phyloP scores from a whole-genome alignment of 2,797 vertebrate species.

The Etheostoma nigrum region DNA sequence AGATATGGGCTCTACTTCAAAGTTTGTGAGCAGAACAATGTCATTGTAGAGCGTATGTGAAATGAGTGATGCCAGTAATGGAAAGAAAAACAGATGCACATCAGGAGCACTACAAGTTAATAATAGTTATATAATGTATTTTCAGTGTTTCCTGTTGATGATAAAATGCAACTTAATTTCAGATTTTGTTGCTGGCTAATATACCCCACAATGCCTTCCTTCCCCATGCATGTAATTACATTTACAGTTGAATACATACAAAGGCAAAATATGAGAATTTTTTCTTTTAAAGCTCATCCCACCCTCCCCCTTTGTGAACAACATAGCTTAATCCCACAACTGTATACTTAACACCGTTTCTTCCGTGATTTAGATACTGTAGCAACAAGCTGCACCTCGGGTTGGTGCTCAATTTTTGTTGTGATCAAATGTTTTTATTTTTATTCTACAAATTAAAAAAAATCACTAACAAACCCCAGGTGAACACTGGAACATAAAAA shows the following conservation, averaged over 20 bases:
- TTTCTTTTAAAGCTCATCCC: slow-evolving; percentile 33
- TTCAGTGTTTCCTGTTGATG: slow-evolving; percentile 11
- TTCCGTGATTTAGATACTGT: slow-evolving; percentile 41
- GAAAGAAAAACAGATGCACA: slow-evolving; percentile 43
- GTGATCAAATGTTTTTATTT: too few relatives aligned
- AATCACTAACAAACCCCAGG: too few relatives aligned
- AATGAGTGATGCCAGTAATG: slow-evolving; percentile 41
- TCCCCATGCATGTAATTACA: slow-evolving; percentile 24
- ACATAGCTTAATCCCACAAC: slow-evolving; percentile 15
- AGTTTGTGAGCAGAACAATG: slow-evolving; percentile 56
- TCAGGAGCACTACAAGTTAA: slow-evolving; percentile 10
- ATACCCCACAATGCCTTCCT: slow-evolving; percentile 7
- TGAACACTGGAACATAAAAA: too few relatives aligned
- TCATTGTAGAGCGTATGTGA: slow-evolving; percentile 52
- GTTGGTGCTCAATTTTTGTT: too few relatives aligned
- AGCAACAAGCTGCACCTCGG: slow-evolving; percentile 43
- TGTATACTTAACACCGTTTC: slow-evolving; percentile 35
- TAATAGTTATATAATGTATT: slow-evolving; percentile 7
- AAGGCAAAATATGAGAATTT: background rate
- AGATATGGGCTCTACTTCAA: slow-evolving; percentile 60
- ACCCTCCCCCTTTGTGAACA: slow-evolving; percentile 22
- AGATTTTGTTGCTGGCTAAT: slow-evolving; percentile 1
- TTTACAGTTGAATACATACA: slow-evolving; percentile 21
- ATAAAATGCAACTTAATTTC: slow-evolving; percentile 8
- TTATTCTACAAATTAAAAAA: too few relatives aligned